Evolutionary conservation across 2,888 invertebrate genomes (phyloP).

Genomic region (Orthosia incerta): DNA sequence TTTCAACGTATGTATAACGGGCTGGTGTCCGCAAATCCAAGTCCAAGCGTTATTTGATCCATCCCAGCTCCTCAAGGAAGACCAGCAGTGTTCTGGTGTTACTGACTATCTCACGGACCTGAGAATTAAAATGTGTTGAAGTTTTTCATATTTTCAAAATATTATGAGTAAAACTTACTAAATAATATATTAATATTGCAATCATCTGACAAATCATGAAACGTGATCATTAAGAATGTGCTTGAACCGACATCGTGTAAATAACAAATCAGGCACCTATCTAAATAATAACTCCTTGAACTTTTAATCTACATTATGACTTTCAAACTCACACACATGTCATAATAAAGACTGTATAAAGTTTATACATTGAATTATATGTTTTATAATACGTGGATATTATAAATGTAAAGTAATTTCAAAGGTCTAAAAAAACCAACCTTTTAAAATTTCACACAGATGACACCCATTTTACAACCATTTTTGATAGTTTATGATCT

Average conservation of each 20-base stretch:
- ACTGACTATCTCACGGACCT: too few relatives aligned
- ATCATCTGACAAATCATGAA: not conserved
- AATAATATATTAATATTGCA: too few relatives aligned
- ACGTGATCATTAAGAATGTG: constrained; percentile 6
- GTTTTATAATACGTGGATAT: not conserved
- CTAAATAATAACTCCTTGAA: constrained; percentile 50
- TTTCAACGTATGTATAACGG: not conserved
- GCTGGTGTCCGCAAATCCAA: too few relatives aligned
- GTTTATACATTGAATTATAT: not conserved
- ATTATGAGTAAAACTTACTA: too few relatives aligned
- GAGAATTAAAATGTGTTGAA: not conserved
- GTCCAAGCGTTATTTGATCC: too few relatives aligned
- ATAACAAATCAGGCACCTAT: constrained; percentile 32
- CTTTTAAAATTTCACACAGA: not conserved
- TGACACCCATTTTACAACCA: not conserved
- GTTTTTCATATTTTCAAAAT: too few relatives aligned
- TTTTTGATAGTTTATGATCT: not conserved
- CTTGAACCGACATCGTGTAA: constrained; percentile 9
- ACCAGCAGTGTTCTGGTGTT: too few relatives aligned
- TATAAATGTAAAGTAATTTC: not conserved
- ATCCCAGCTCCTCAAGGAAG: too few relatives aligned
- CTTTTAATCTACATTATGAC: constrained; percentile 34
- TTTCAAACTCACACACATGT: constrained; percentile 40
- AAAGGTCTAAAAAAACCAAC: not conserved
- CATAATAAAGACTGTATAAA: not conserved